Base-by-base conservation (phyloP, 1,140 invertebrate species). In the Cecropterus lyciades region DNA sequence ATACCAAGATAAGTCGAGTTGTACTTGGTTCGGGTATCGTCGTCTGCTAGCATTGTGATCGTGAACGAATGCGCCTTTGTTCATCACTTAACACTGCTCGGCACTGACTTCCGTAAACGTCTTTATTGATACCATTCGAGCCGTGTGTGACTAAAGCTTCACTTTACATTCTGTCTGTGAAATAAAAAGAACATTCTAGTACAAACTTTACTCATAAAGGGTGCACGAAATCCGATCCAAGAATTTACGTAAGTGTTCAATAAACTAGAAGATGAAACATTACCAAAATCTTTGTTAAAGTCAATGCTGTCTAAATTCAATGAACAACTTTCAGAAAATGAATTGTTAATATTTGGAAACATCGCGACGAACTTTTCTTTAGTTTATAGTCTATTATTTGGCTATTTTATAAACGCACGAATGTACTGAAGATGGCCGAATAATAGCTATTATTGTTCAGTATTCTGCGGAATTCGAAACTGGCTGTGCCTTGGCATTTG, bases 1-100 rank as follows among this genome's bases (percentile, higher is more conserved):
- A 74, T 57, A 11, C 46, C 60, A 11, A 51, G 53, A 51, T 80
- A 71, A 16, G 53, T 79, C 2, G 48, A 63, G 51, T 74, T 74
- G 55, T 67, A 48, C 27, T 62, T 71, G 10, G 67, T 62, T 56
- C 67, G 74, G 10, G 70, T 72, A 49, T 77, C 77, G 67, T 86
- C 77, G 67, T 76, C 79, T 27, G 82, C 73, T 13, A 87, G 56
- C 86, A 89, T 89, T 69, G 66, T 86, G 77, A 64, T 13, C 8
- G 63, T 3, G 13, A 10, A 43, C 45, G 15, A 59, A 48, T 70
- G 57, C 33, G 49, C 45, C 51, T 71, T 82, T 78, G 65, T 75
- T 74, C 76, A 82, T 81, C 72, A 82, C 78, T 82, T 78, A 70
- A 46, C 49, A 33, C 30, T 67, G 27, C 17, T 14, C 17, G 33